Conservation (phyloP, 2,888 invertebrate genomes). For the Stegana nigrithorax region DNA sequence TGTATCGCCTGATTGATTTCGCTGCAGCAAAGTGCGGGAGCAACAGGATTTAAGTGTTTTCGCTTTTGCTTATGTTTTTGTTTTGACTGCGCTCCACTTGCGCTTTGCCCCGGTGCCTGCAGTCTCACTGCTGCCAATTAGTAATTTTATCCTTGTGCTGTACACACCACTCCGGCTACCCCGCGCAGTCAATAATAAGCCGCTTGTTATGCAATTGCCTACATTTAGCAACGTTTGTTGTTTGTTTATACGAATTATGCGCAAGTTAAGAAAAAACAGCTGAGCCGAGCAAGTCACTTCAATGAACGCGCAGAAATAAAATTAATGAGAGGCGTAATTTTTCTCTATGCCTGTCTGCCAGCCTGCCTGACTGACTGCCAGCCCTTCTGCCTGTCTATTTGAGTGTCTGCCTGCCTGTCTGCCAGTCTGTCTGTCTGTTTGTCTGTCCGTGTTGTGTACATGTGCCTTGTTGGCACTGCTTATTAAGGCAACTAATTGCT, state of each 20-base stretch:
- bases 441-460: neutral
- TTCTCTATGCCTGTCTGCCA: too few species aligned
- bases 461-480: constrained; percentile 27
- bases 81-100: neutral
- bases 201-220: neutral
- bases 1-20: constrained; percentile 50
- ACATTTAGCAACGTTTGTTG: constrained; percentile 22
- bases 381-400: too few species aligned
- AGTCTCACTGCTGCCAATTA: constrained; percentile 1
- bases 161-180: constrained; percentile 3
- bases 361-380: too few species aligned
- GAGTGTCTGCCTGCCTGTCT: too few species aligned
- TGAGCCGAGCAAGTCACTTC: neutral
- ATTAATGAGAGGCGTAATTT: constrained; percentile 56
- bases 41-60: too few species aligned
- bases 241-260: constrained; percentile 42
- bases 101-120: neutral
- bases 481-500: constrained; percentile 55
- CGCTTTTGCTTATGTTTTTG: neutral
- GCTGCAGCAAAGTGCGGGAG: neutral
- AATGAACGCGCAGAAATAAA: constrained; percentile 51
- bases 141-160: constrained; percentile 26
- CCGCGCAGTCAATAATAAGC: neutral
- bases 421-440: constrained; percentile 33
- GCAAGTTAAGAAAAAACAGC: neutral